Conservation (phyloP, 2,888 invertebrate genomes). For the Lasioglossum vierecki region DNA sequence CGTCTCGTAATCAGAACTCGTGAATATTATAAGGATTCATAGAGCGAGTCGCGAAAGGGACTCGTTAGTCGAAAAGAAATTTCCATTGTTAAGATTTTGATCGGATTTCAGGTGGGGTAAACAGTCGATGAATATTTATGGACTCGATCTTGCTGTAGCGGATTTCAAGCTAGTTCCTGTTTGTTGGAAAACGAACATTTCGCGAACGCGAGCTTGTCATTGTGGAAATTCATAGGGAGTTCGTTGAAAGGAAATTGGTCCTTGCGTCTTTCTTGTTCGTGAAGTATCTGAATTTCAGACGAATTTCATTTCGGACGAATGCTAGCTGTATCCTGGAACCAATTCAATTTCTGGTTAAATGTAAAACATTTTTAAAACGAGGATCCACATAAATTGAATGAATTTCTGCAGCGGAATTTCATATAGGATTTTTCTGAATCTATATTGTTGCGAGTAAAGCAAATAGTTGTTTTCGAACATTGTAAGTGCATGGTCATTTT, state of each 20-base stretch:
- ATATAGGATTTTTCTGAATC: not conserved
- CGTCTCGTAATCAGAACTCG: not conserved
- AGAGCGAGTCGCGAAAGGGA: not conserved
- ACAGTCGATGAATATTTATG: constrained; percentile 1
- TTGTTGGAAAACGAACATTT: not conserved
- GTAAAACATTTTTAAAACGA: not conserved
- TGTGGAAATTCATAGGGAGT: not conserved
- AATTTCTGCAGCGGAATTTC: not conserved
- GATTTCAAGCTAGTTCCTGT: not conserved
- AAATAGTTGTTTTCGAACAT: not conserved
- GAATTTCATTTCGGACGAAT: not conserved
- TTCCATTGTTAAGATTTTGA: not conserved
- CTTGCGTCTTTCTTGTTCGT: not conserved
- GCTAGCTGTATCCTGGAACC: not conserved
- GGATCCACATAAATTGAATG: not conserved
- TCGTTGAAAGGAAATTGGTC: not conserved
- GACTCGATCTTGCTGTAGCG: not conserved
- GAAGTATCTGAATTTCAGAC: not conserved
- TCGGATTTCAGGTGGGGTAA: not conserved
- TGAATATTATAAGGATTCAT: not conserved
- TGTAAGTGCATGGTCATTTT: not conserved
- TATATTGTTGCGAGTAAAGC: not conserved
- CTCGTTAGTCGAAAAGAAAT: not conserved
- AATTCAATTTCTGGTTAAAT: not conserved
- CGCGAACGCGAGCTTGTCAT: not conserved